Evolutionary conservation across 2,888 invertebrate genomes (phyloP).

Genomic region (Ernsta delagoae): DNA sequence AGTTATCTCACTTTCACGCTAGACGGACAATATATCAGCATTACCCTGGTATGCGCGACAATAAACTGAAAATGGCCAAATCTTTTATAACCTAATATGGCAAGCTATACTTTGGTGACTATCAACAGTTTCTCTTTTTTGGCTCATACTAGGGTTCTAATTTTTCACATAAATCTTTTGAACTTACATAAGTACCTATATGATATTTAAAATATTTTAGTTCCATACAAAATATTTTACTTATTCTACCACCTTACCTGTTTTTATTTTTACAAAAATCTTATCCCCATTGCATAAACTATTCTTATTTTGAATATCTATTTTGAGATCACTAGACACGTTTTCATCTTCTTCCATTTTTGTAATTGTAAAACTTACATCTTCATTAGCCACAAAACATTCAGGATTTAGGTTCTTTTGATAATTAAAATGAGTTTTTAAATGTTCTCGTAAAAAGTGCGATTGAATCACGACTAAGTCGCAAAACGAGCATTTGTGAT

Average conservation of each 20-base stretch:
- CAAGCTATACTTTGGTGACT: constrained; percentile 82
- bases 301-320: constrained; percentile 60
- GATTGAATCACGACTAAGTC: constrained; percentile 91
- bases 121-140: constrained; percentile 57
- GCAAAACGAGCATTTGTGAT: constrained; percentile 91
- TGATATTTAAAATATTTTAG: no score
- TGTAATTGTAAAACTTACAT: constrained; percentile 83
- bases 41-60: constrained; percentile 11
- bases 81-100: constrained; percentile 77
- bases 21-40: constrained; percentile 10
- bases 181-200: no score
- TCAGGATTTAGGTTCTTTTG: constrained; percentile 84
- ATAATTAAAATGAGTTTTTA: constrained; percentile 89
- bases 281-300: constrained; percentile 63
- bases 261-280: constrained; percentile 72
- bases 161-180: constrained; percentile 7
- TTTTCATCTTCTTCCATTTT: constrained; percentile 71
- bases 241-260: constrained; percentile 63
- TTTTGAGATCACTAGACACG: constrained; percentile 67
- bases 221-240: background rate
- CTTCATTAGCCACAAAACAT: constrained; percentile 86
- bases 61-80: constrained; percentile 55
- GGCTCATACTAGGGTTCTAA: constrained; percentile 53
- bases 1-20: constrained; percentile 6
- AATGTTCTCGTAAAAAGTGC: constrained; percentile 91